phyloP scores from a whole-genome alignment of 2,888 invertebrate species.

The Oxyteleia sp. region DNA sequence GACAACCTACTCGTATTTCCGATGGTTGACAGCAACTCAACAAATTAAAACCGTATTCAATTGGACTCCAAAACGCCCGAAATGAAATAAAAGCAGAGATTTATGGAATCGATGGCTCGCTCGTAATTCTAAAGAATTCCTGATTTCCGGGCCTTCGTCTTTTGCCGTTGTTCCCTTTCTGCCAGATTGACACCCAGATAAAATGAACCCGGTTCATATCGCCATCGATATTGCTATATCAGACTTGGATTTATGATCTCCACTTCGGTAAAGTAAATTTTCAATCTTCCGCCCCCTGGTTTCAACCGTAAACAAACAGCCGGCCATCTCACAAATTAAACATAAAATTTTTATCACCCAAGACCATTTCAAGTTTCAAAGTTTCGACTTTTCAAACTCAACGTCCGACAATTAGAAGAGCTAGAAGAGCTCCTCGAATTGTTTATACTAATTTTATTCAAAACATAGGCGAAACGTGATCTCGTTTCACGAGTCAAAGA shows the following conservation, averaged over 20 bases:
- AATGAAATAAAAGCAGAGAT: conserved; percentile 20
- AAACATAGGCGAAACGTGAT: background rate
- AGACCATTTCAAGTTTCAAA: background rate
- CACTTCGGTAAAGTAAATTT: conserved; percentile 2
- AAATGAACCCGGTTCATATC: conserved; percentile 26
- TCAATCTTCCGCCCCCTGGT: background rate
- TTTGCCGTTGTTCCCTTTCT: conserved; percentile 15
- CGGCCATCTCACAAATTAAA: background rate
- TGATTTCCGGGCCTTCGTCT: conserved; percentile 19
- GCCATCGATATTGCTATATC: conserved; percentile 17
- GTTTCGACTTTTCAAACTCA: background rate
- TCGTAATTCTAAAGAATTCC: conserved; percentile 37
- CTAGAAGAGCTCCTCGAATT: background rate
- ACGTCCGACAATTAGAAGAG: background rate
- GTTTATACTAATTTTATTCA: conserved; percentile 20
- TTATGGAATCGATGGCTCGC: conserved; percentile 11
- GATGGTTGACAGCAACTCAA: no score
- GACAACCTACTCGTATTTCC: no score
- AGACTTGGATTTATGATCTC: background rate
- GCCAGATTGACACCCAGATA: conserved; percentile 12
- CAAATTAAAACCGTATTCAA: background rate
- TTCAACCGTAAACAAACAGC: background rate
- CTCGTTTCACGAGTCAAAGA: conserved; percentile 5
- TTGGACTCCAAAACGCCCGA: conserved; percentile 1
- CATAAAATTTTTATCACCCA: background rate